Base-by-base conservation (phyloP, 2,797 vertebrate genomes). In the Jordanella pulchra region DNA sequence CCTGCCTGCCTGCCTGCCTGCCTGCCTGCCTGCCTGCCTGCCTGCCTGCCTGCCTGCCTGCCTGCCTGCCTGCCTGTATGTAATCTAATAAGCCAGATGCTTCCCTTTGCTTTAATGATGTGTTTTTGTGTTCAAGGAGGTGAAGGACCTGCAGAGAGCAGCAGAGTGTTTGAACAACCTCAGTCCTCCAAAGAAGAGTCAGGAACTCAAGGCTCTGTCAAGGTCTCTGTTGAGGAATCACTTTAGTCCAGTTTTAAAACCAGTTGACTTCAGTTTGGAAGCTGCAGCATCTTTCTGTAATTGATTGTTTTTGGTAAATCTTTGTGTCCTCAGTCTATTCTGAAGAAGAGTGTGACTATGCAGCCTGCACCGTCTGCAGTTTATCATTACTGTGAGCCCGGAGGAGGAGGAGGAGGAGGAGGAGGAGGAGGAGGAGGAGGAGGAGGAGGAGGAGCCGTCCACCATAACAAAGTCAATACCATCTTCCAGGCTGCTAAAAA, bases 401-500 rank as follows among this genome's bases (percentile, higher is more conserved):
- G 91, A 65, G 84, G 82, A 58, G 87, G 83, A 45, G 77, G 91
- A n/a, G n/a, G n/a, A n/a, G n/a, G n/a, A n/a, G n/a, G n/a, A n/a
- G n/a, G n/a, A n/a, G n/a, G n/a, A n/a, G n/a, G n/a, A n/a, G n/a
- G n/a, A n/a, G n/a, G n/a, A n/a, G n/a, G n/a, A n/a, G n/a, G n/a
- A n/a, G n/a, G n/a, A n/a, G 94, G 91, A 65, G 84, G 82, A 58
- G 87, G 83, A 45, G 77, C 91, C 0, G 66, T 77, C 7, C 94
- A 94, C 17, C 91, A 96, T 13, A 95, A 92, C 77, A 95, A 93
- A 78, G 79, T 93, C 69, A 94, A 91, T 56, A 89, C 94, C 71
- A 93, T 98, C 58, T 94, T 98, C 7, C 95, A 96, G 76, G 96
- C 97, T 0, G 97, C 96, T 44, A 98, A 96, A 84, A 96, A 95